Percentiles rank a stretch among this genome's conserved stretches.
phyloP scores from a whole-genome alignment of 2,113 vertebrate genomes.

The Plecotus auritus region DNA sequence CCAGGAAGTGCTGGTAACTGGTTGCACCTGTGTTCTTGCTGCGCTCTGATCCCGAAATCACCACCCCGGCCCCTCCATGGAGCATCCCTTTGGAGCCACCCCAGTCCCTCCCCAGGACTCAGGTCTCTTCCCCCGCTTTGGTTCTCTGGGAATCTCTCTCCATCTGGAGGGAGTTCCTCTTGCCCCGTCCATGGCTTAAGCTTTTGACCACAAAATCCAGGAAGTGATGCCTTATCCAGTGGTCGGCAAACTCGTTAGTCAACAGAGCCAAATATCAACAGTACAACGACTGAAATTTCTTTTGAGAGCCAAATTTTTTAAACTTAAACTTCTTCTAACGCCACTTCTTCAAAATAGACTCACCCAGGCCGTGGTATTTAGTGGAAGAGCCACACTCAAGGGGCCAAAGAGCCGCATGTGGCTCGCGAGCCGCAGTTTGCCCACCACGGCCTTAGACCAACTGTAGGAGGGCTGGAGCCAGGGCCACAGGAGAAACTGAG shows the following conservation, averaged over 20 bases:
- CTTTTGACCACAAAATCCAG: not conserved
- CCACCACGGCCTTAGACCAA: not conserved
- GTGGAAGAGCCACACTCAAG: too few relatives aligned
- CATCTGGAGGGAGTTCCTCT: not conserved
- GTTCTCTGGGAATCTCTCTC: not conserved
- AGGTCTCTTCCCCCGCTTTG: not conserved
- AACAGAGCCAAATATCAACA: too few relatives aligned
- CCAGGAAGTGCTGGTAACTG: fast-evolving
- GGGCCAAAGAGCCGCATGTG: too few relatives aligned
- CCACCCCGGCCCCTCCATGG: not conserved
- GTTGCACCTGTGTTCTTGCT: not conserved
- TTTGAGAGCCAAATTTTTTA: too few relatives aligned
- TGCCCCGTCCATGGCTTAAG: not conserved
- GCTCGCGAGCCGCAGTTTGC: too few relatives aligned
- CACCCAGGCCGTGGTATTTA: too few relatives aligned
- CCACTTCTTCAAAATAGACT: too few relatives aligned
- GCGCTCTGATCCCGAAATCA: fast-evolving
- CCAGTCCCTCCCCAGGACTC: not conserved
- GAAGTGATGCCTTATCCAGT: not conserved
- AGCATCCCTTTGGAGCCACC: not conserved
- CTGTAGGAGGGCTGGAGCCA: not conserved
- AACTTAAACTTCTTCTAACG: too few relatives aligned
- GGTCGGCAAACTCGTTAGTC: too few relatives aligned
- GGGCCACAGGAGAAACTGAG: not conserved
- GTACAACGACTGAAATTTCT: too few relatives aligned